Conservation (phyloP, 2,113 vertebrate species). For the Ivindomyrus marchei region DNA sequence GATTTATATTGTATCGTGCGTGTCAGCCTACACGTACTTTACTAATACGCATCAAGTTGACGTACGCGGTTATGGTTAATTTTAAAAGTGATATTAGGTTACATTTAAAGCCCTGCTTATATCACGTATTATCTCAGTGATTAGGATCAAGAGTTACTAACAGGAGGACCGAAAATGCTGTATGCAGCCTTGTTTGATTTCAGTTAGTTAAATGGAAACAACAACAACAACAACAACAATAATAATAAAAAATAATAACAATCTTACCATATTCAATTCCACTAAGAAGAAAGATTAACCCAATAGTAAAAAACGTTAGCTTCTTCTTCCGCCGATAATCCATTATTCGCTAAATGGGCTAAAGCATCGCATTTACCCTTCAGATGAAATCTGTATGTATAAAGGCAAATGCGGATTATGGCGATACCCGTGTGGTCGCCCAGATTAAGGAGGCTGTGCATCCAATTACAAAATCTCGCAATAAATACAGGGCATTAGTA, state of each 20-base stretch:
- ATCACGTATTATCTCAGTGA: neutral
- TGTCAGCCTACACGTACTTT: neutral
- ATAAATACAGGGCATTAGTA: neutral
- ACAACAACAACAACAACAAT: neutral
- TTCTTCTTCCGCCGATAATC: conserved; percentile 58
- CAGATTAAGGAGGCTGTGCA: conserved; percentile 1
- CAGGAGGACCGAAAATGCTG: neutral
- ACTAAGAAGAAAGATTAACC: conserved; percentile 67
- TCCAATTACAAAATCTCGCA: neutral
- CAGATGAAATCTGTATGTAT: neutral
- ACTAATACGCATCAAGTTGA: neutral
- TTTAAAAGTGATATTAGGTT: neutral
- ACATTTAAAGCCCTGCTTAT: neutral
- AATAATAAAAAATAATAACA: neutral
- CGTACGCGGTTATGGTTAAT: neutral
- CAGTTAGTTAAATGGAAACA: neutral
- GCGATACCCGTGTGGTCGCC: neutral
- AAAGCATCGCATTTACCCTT: neutral
- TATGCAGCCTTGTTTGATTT: neutral
- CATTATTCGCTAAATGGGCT: conserved; percentile 37
- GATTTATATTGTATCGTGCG: neutral
- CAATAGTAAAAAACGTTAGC: conserved; percentile 62
- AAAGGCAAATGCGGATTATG: neutral
- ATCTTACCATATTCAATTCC: conserved; percentile 74
- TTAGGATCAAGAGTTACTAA: neutral